Base-by-base conservation (phyloP, 2,888 invertebrate genomes). In the Tillus elongatus region DNA sequence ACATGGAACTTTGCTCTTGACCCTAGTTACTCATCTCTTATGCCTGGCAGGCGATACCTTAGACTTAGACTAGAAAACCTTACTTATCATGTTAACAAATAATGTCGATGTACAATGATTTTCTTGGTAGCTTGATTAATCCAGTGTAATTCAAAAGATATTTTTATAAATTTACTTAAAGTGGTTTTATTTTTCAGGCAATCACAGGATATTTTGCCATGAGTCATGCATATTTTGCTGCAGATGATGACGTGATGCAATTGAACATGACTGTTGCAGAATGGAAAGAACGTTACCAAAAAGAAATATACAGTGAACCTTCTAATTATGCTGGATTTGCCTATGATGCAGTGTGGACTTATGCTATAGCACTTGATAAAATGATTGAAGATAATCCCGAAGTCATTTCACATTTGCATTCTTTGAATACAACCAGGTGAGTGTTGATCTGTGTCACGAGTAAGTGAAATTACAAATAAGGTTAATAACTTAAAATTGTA, bases 321-420 rank as follows among this genome's bases (percentile, higher is more conserved):
- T 80, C 79, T 1, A 71, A 74, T 46, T 85, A 82, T 57, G 81
- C 79, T 1, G 81, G 82, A 1, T 86, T 77, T 56, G 81, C 82
- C 0, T 87, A 87, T 52, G 87, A 87, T 61, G 85, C 84, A 0
- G 79, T 86, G 34, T 87, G 87, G 86, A 77, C 78, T 0, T 86
- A 81, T 59, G 86, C 82, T 2, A 63, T 74, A 24, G 85, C 82
- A 1, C 65, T 83, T 15, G 74, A 83, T 53, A 68, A 73, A 44
- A 65, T 87, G 1, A 60, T 80, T 1, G 69, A 66, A 33, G 72
- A 73, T 34, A 73, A 80, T 59, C 74, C 75, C 10, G 72, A 74
- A 36, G 71, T 72, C 37, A 58, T 73, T 2, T 68, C 69, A 3
- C 64, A 71, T 44, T 57, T 77, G 9, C 77, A 77, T 52, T 69